Percentiles rank a stretch among this genome's conserved stretches.
phyloP scores from a whole-genome alignment of 2,113 vertebrate genomes.

The Zosterops borbonicus region DNA sequence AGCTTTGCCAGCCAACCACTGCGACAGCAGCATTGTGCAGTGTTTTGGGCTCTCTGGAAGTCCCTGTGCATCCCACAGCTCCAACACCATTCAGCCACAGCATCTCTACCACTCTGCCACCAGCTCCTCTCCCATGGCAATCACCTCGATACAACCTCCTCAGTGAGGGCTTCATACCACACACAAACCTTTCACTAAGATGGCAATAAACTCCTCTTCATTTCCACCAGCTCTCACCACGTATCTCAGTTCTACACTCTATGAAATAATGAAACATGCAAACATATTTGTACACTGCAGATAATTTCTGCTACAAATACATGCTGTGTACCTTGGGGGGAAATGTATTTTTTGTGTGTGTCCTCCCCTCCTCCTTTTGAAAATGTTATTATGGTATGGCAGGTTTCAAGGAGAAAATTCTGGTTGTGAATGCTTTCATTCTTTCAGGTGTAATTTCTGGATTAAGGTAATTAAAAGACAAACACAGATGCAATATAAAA shows the following conservation, averaged over 20 bases:
- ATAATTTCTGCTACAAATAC: not conserved
- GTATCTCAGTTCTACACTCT: not conserved
- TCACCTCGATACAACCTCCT: rapidly evolving
- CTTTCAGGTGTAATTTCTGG: not conserved
- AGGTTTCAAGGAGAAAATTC: not conserved
- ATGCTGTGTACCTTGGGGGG: not conserved
- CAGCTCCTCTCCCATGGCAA: not conserved
- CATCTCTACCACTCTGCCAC: too few relatives aligned
- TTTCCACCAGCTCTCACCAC: not conserved
- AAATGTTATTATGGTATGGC: not conserved
- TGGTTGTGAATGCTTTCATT: not conserved
- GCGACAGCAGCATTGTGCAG: rapidly evolving
- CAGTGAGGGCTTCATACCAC: not conserved
- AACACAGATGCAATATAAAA: not conserved
- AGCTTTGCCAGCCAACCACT: not conserved
- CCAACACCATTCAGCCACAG: not conserved
- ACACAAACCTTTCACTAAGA: not conserved
- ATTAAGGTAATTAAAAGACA: conserved; percentile 25
- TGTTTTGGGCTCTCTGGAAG: not conserved
- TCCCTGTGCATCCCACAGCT: not conserved
- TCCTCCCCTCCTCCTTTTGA: rapidly evolving
- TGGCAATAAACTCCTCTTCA: not conserved
- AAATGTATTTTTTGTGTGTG: not conserved
- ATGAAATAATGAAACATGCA: not conserved
- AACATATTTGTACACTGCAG: not conserved